Conservation (phyloP, 2,888 invertebrate species). For the Masnerella sp. region DNA sequence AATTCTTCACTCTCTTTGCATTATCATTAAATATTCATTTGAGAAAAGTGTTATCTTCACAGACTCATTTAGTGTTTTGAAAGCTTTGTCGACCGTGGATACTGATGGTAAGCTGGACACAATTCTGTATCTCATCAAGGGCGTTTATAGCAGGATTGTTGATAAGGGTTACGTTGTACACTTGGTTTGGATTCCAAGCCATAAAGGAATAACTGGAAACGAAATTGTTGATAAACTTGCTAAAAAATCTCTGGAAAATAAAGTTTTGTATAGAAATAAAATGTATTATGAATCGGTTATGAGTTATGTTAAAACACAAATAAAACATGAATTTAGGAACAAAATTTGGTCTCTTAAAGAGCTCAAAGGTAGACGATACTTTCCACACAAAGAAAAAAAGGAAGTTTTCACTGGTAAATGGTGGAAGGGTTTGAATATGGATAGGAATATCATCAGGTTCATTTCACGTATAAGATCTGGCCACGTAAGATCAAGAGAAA, state of each 20-base stretch:
- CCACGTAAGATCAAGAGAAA: background rate
- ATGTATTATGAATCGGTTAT: conserved; percentile 2
- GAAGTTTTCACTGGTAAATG: conserved; percentile 7
- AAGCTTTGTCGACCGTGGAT: background rate
- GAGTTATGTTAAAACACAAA: background rate
- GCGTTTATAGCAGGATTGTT: background rate
- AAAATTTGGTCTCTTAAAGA: conserved; percentile 4
- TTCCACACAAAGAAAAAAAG: conserved; percentile 12
- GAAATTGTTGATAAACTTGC: conserved; percentile 8
- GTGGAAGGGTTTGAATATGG: background rate
- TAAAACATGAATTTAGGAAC: background rate
- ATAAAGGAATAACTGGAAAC: conserved; percentile 9
- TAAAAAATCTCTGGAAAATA: conserved; percentile 2
- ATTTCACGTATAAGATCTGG: background rate
- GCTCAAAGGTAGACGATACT: conserved; percentile 10
- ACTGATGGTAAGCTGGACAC: conserved; percentile 11
- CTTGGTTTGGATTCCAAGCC: conserved; percentile 14
- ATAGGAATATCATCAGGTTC: no score
- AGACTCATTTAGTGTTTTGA: conserved; percentile 12
- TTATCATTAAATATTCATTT: conserved; percentile 1
- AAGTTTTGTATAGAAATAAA: conserved; percentile 1
- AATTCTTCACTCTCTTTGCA: conserved; percentile 9
- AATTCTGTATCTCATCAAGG: conserved; percentile 10
- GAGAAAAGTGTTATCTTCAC: conserved; percentile 9
- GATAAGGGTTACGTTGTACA: background rate